A percentile compares a stretch with the other conserved stretches of the same genome.
These are phyloP conservation scores for Strix aluco DNA, from an alignment of 2,113 vertebrate genomes.

Conservation along the genomic window DNA sequence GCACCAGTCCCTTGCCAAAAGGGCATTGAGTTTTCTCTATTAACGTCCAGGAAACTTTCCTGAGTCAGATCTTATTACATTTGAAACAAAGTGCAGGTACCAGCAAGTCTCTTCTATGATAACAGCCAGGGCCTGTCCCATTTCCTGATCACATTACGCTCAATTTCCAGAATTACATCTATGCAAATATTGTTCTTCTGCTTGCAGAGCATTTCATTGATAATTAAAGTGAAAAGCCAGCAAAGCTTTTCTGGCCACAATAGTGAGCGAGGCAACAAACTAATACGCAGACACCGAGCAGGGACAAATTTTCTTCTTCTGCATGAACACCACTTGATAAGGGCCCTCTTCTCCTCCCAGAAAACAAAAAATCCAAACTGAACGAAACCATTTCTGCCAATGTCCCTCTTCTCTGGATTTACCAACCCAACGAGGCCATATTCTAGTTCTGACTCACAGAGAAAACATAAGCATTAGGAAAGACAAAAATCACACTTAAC, in stretches of 20 bases:
- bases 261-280: not conserved
- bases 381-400: not conserved
- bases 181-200: slow-evolving; percentile 56
- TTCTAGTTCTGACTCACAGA: not conserved
- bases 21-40: slow-evolving; percentile 19
- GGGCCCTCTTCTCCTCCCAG: not conserved
- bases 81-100: slow-evolving; percentile 47
- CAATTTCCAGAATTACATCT: slow-evolving; percentile 44
- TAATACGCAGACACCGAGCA: accelerated
- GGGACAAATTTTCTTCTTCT: not conserved
- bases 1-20: not conserved
- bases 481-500: not conserved
- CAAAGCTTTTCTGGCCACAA: not conserved
- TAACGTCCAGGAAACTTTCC: slow-evolving; percentile 37
- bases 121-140: slow-evolving; percentile 43
- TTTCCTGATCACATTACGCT: slow-evolving; percentile 55
- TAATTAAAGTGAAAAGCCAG: slow-evolving; percentile 15
- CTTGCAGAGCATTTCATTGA: slow-evolving; percentile 45
- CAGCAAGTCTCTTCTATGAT: slow-evolving; percentile 48
- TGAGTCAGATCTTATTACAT: slow-evolving; percentile 59
- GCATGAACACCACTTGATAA: not conserved
- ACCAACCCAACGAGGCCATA: accelerated
- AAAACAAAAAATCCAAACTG: not conserved
- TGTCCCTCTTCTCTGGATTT: not conserved
- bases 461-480: not conserved